Evolutionary conservation across 2,113 vertebrate species (phyloP).

Genomic region (Barbus barbus): DNA sequence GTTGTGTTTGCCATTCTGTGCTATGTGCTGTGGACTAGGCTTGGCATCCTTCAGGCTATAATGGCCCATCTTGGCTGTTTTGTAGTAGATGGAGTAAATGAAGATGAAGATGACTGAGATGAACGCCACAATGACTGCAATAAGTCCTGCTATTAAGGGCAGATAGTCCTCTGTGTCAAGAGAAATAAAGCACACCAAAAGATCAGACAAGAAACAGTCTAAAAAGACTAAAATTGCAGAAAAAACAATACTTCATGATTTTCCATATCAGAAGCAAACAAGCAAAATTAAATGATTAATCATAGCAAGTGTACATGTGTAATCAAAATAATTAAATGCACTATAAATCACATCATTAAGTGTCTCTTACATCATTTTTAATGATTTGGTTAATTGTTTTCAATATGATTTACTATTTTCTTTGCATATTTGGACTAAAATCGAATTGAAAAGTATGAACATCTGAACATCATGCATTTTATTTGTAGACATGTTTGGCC

Average conservation of each 20-base stretch:
- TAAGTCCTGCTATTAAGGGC: conserved; percentile 73
- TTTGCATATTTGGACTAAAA: too few relatives aligned
- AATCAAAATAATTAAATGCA: background rate
- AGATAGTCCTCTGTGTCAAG: conserved; percentile 73
- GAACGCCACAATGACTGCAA: conserved; percentile 67
- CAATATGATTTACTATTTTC: background rate
- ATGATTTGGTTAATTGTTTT: background rate
- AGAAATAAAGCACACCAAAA: conserved; percentile 46
- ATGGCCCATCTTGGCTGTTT: conserved; percentile 75
- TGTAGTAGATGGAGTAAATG: conserved; percentile 80
- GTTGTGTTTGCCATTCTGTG: conserved; percentile 69
- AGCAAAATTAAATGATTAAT: background rate
- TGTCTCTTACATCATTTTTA: background rate
- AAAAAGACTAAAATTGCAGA: background rate
- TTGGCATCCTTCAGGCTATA: conserved; percentile 73
- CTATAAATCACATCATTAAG: background rate
- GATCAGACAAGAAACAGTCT: background rate
- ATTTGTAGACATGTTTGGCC: background rate
- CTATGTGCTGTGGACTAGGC: conserved; percentile 64
- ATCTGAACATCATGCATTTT: background rate
- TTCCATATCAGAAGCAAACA: background rate
- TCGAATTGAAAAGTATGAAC: too few relatives aligned
- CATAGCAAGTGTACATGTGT: background rate
- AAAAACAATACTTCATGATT: background rate
- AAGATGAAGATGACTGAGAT: conserved; percentile 70